Conservation (phyloP, 2,797 vertebrate species). For the Corythornis leucogaster region DNA sequence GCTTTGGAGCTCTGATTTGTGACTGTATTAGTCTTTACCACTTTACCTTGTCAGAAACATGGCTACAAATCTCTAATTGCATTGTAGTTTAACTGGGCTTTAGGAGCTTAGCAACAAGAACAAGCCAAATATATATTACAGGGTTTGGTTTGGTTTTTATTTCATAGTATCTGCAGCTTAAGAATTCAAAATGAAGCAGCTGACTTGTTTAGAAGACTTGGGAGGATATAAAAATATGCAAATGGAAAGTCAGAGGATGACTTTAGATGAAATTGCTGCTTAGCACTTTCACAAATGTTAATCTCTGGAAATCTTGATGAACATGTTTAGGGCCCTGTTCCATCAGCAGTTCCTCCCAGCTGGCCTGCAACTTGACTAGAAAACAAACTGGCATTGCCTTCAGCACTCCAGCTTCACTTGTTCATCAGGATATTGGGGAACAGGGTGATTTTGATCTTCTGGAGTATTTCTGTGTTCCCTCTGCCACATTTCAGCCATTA, state of each 20-base stretch:
- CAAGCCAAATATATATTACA: background rate
- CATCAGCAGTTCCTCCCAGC: background rate
- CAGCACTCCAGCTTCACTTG: background rate
- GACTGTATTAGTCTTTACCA: background rate
- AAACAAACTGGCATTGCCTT: background rate
- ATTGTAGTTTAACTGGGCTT: background rate
- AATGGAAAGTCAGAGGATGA: background rate
- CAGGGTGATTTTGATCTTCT: fast-evolving
- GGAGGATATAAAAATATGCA: background rate
- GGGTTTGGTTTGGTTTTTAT: background rate
- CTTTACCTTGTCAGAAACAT: background rate
- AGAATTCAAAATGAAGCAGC: background rate
- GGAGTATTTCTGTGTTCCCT: background rate
- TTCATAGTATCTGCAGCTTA: background rate
- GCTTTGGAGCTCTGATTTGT: background rate
- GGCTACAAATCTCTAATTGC: background rate
- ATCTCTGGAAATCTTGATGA: background rate
- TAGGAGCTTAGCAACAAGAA: constrained; percentile 46
- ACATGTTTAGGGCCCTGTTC: background rate
- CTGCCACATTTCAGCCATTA: background rate
- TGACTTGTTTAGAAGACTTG: background rate
- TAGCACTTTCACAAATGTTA: background rate
- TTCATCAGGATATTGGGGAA: background rate
- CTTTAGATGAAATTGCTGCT: background rate
- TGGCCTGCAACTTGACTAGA: background rate